Percentiles rank a stretch among this genome's conserved stretches.
Conservation (phyloP, 1,140 invertebrate species). For the Panagrolaimus sp. region DNA sequence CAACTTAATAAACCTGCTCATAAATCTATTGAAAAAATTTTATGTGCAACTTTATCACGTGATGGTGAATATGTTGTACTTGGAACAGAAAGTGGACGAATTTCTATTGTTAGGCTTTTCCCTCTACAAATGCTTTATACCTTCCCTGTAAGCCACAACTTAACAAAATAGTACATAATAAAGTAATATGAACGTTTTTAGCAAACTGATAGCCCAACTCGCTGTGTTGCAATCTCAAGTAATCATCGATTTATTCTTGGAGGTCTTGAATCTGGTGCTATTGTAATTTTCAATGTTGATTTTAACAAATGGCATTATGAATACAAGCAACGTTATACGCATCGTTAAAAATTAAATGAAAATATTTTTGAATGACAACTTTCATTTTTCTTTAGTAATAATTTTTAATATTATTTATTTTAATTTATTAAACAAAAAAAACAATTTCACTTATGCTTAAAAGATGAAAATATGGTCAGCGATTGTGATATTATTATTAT, state of each 20-base stretch:
- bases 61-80: slow-evolving; percentile 93
- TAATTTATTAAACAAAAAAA: no score
- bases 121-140: slow-evolving; percentile 91
- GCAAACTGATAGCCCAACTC: slow-evolving; percentile 50
- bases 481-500: no score
- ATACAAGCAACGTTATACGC: slow-evolving; percentile 66
- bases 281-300: slow-evolving; percentile 97
- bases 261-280: slow-evolving; percentile 88
- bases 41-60: slow-evolving; percentile 86
- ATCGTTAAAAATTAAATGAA: slow-evolving; percentile 15
- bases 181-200: slow-evolving; percentile 19
- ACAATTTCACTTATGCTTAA: no score
- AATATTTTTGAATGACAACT: no score
- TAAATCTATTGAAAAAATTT: slow-evolving; percentile 50
- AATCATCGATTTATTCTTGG: slow-evolving; percentile 80
- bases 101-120: slow-evolving; percentile 95
- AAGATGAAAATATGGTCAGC: no score
- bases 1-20: slow-evolving; percentile 66
- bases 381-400: no score
- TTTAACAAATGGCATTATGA: slow-evolving; percentile 99
- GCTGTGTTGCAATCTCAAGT: slow-evolving; percentile 49
- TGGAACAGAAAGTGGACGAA: slow-evolving; percentile 89
- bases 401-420: no score
- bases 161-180: no score
- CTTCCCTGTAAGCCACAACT: slow-evolving; percentile 67